Evolutionary conservation across 2,888 invertebrate species (phyloP), one percentile per base, ranked within the genome.

Genomic region (Hoplodrina blanda): DNA sequence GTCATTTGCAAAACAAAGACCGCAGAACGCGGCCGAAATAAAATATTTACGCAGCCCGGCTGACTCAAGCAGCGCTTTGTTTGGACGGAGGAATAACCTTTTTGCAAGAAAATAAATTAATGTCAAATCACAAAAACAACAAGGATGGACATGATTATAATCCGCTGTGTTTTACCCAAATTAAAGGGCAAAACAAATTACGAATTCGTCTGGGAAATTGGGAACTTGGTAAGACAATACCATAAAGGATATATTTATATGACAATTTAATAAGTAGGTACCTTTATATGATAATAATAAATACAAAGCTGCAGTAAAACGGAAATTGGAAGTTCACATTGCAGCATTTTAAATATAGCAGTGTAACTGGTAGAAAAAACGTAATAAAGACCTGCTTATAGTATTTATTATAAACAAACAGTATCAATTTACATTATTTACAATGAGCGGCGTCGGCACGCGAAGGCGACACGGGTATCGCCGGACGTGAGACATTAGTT

Each of bases 1-100:
- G 91, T 93, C 92, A 94, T 95, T 95, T 92, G 95, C 95, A 93
- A 95, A 95, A 95, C 95, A 95, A 95, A 95, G 94, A 91, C 86
- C 85, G 78, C 88, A 83, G 87, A 90, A 90, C 89, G 89, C 88
- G 89, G 89, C 87, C 91, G 88, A 94, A 94, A 95, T 94, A 95
- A 95, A 95, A 95, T 95, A 95, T 95, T 95, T 95, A 94, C 91
- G 91, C 90, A 90, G 91, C 88, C 85, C 86, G 90, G 90, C 93
- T 95, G 95, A 95, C 91, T 95, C 95, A 95, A 89, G 75, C 88
- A 61, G 82, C 82, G 93, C 95, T 95, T 95, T 95, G 95, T 95
- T 93, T 92, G 90, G 80, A 84, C 82, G 85, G 87, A 89, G 89
- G 89, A 91, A 91, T 92, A 92, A 92, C 91, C 92, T 89, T 91